Base-by-base conservation (phyloP, 1,140 invertebrate species). In the Papilio machaon region DNA sequence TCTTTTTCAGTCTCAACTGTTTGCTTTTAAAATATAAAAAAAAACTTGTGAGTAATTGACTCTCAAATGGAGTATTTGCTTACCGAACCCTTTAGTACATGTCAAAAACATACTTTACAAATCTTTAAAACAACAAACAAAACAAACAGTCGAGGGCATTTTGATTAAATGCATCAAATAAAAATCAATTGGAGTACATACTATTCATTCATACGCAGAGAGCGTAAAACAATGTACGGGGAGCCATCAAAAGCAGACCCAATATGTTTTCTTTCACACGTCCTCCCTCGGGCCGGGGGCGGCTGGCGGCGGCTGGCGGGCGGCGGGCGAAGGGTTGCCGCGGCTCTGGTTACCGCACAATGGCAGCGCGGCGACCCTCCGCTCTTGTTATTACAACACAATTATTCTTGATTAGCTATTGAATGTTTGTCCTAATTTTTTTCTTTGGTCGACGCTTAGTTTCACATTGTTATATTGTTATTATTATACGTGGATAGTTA, bases 361-460 rank as follows among this genome's bases (percentile, higher is more conserved):
- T 89, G 85, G 84, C 78, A 83, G 83, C 85, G 83, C 85, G 83
- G 83, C 78, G 85, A 84, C 84, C 84, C 82, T 83, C 84, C 79
- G 83, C 84, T 73, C 82, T 80, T 85, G 85, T 86, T 90, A 87
- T 87, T 88, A 84, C 86, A 89, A 90, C 86, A 91, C 89, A 89
- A 91, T 91, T 87, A 89, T 86, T 85, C 83, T 84, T 91, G 90
- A 91, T 91, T 91, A 91, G 90, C 89, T 84, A 90, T 90, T 90
- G 87, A 90, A 87, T 79, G 77, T 86, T 84, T 82, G 83, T 80
- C 83, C 85, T 85, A 85, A 83, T 87, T 84, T 83, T 82, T 81
- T 79, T 82, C 70, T 82, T 46, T 67, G 58, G 54, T 67, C 75
- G n/a, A 30, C n/a, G 52, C 76, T 78, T 58, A 58, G 75, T 38